These are phyloP conservation scores for Pegoplata infirma DNA, from an alignment of 2,888 invertebrate species.

Conservation along the genomic window DNA sequence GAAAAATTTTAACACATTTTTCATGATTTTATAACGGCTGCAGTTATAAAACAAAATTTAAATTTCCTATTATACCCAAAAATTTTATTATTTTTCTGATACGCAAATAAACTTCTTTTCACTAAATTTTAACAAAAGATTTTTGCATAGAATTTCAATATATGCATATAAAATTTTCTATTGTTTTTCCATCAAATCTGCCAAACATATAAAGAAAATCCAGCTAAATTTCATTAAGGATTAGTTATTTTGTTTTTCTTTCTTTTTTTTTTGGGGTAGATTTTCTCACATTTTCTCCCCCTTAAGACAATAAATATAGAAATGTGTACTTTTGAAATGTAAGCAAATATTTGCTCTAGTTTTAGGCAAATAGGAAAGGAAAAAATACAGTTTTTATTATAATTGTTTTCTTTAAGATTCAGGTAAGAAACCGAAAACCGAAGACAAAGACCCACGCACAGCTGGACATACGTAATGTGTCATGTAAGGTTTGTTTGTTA, in stretches of 20 bases:
- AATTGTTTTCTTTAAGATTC: conserved; percentile 40
- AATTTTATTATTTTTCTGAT: conserved; percentile 44
- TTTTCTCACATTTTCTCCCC: conserved; percentile 65
- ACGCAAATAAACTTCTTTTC: conserved; percentile 53
- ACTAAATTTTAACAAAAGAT: conserved; percentile 31
- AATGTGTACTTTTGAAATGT: not conserved
- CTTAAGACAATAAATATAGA: not conserved
- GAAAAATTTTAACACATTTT: conserved; percentile 47
- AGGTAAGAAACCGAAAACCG: conserved; percentile 49
- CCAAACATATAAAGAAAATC: conserved; percentile 29
- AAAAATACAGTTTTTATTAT: not conserved
- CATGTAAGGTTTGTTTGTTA: conserved; percentile 8
- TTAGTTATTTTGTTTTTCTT: too few species aligned
- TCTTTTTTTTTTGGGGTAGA: conserved; percentile 61
- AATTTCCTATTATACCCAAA: conserved; percentile 35
- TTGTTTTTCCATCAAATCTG: conserved; percentile 33
- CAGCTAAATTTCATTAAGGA: conserved; percentile 45
- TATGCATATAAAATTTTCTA: conserved; percentile 14
- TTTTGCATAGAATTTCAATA: conserved; percentile 49
- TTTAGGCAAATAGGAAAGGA: conserved; percentile 10
- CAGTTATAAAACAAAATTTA: conserved; percentile 24
- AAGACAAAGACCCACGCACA: conserved; percentile 62
- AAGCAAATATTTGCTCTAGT: conserved; percentile 58
- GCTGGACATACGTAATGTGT: conserved; percentile 57
- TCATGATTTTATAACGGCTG: conserved; percentile 49